A percentile compares a stretch with the other conserved stretches of the same genome.
These are phyloP conservation scores for Porites divaricata DNA, from an alignment of 92 coral and sea anemone species.

Conservation along the genomic window DNA sequence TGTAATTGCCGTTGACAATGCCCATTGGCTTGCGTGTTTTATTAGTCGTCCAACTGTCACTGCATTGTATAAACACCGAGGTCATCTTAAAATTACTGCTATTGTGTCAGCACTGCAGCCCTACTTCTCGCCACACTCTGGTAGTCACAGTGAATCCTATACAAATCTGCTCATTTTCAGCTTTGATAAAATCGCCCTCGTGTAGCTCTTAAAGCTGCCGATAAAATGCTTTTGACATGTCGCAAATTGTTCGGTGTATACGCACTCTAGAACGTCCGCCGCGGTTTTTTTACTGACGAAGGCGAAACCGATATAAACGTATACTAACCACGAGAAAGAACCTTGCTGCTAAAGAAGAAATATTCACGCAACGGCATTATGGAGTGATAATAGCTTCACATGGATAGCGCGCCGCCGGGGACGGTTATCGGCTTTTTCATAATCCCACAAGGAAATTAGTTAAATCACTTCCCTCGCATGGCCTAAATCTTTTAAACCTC, in stretches of 20 bases:
- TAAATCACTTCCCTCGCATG: constrained; percentile 68
- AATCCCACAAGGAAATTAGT: constrained; percentile 89
- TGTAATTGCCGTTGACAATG: constrained; percentile 79
- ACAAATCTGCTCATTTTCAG: background rate
- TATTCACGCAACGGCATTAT: constrained; percentile 50
- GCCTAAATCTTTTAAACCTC: constrained; percentile 51
- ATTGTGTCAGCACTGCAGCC: constrained; percentile 71
- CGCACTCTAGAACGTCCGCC: constrained; percentile 24
- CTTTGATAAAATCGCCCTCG: constrained; percentile 26
- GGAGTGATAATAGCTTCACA: constrained; percentile 49
- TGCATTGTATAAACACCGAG: constrained; percentile 84
- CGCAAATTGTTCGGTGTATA: constrained; percentile 30
- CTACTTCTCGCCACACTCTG: constrained; percentile 43
- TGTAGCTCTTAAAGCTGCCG: constrained; percentile 11
- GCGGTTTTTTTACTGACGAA: constrained; percentile 24
- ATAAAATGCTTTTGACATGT: background rate
- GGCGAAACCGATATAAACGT: constrained; percentile 30
- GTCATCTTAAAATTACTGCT: constrained; percentile 91
- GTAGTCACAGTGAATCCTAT: constrained; percentile 32
- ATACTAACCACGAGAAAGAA: constrained; percentile 31
- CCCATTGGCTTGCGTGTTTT: constrained; percentile 92
- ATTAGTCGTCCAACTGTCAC: constrained; percentile 83
- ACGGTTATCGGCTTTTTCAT: constrained; percentile 86
- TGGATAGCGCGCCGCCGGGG: constrained; percentile 30
- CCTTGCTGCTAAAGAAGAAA: constrained; percentile 48